phyloP scores from a whole-genome alignment of 2,797 vertebrate genomes.

The Epinephelus coioides region DNA sequence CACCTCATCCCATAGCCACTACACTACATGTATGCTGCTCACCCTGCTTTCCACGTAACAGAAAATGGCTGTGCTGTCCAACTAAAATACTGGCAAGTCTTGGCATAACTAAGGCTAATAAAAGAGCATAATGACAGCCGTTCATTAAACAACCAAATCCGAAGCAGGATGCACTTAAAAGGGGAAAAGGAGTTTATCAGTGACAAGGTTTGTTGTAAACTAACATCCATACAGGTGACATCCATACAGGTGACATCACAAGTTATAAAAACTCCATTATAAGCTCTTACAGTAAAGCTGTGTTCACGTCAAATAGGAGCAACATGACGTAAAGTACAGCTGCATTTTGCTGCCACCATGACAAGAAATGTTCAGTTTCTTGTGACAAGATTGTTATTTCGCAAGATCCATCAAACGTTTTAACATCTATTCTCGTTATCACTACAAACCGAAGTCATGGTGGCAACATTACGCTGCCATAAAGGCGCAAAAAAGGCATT shows the following conservation, averaged over 20 bases:
- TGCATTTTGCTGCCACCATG: not conserved
- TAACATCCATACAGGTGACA: constrained; percentile 13
- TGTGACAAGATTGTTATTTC: too few relatives aligned
- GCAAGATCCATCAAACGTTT: too few relatives aligned
- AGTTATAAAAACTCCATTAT: not conserved
- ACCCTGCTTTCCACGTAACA: not conserved
- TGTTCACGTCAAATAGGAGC: constrained; percentile 9
- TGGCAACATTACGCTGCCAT: not conserved
- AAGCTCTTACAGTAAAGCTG: not conserved
- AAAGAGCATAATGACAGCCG: not conserved
- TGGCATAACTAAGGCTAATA: constrained; percentile 15
- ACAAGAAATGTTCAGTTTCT: not conserved
- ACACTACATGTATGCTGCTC: not conserved
- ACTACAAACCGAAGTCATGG: not conserved
- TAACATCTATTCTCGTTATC: too few relatives aligned
- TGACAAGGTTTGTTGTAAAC: not conserved
- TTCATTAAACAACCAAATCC: not conserved
- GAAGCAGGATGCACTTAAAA: constrained; percentile 37
- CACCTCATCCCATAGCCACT: constrained; percentile 13
- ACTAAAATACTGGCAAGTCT: constrained; percentile 16
- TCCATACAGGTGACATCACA: constrained; percentile 7
- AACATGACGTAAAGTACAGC: not conserved
- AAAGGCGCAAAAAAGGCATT: not conserved
- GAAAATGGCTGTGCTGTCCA: constrained; percentile 15
- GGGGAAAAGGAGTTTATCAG: not conserved